A percentile compares a stretch with the other conserved stretches of the same genome.
Conservation (phyloP, 2,113 vertebrate genomes). For the Anseranas semipalmata region DNA sequence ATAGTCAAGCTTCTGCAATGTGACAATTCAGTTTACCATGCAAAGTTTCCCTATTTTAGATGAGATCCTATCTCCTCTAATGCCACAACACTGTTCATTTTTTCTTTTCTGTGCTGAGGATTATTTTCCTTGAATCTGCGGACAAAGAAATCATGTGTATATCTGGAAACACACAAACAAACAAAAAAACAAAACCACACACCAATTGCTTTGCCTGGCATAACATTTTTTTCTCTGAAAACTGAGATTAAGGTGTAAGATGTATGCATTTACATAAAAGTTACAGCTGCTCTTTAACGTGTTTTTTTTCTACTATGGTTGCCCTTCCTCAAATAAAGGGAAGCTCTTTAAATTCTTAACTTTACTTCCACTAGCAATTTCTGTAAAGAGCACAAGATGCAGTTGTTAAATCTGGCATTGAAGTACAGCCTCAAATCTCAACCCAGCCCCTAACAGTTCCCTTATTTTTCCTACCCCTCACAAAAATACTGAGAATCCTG, state of each 20-base stretch:
- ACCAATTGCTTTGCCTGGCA: background rate
- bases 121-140: background rate
- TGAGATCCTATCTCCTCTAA: background rate
- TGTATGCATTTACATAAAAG: background rate
- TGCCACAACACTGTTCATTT: background rate
- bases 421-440: background rate
- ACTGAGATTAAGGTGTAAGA: background rate
- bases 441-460: accelerated
- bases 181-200: background rate
- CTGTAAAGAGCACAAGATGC: background rate
- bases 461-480: background rate
- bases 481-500: background rate
- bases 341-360: background rate
- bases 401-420: background rate
- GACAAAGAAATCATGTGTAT: background rate
- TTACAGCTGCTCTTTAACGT: background rate
- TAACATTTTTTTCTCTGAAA: background rate
- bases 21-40: background rate
- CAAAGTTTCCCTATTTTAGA: background rate
- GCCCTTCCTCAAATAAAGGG: background rate
- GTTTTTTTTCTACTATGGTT: background rate
- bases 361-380: background rate
- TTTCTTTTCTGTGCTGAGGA: background rate
- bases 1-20: background rate
- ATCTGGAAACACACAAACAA: background rate